Evolutionary conservation across 2,797 vertebrate genomes (phyloP).

Genomic region (Myotis vivesi): DNA sequence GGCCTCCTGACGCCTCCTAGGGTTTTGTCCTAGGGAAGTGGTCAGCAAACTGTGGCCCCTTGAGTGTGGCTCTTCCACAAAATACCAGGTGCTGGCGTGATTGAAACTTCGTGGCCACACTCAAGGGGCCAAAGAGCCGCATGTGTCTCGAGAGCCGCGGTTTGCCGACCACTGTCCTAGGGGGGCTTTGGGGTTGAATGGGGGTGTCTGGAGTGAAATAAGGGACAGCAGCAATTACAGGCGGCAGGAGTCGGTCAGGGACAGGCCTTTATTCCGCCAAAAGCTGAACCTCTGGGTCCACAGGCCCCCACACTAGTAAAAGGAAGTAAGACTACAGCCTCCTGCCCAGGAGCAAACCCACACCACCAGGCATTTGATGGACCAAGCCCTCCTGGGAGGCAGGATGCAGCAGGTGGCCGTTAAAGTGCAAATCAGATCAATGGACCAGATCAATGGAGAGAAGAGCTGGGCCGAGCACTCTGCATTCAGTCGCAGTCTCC

Average conservation of each 20-base stretch:
- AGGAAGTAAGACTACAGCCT: not conserved
- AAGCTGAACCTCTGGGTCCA: not conserved
- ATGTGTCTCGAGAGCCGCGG: too few species aligned
- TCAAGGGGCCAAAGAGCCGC: too few species aligned
- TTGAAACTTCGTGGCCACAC: too few species aligned
- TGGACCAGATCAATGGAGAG: not conserved
- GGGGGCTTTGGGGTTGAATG: not conserved
- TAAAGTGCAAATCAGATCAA: not conserved
- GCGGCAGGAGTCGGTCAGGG: not conserved
- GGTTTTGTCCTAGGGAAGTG: not conserved
- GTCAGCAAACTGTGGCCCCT: too few species aligned
- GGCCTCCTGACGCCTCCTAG: not conserved
- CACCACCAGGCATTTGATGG: not conserved
- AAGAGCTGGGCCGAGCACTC: not conserved
- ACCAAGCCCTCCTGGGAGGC: not conserved
- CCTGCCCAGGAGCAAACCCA: not conserved
- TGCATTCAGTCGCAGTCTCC: not conserved
- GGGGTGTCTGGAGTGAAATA: not conserved
- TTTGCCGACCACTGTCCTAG: not conserved
- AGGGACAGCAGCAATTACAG: not conserved
- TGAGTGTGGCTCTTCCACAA: too few species aligned
- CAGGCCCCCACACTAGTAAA: not conserved
- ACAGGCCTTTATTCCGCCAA: not conserved
- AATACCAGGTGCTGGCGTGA: too few species aligned
- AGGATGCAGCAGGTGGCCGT: not conserved